Conservation (phyloP, 1,140 invertebrate genomes). For the Ostrea denselamellosa region DNA sequence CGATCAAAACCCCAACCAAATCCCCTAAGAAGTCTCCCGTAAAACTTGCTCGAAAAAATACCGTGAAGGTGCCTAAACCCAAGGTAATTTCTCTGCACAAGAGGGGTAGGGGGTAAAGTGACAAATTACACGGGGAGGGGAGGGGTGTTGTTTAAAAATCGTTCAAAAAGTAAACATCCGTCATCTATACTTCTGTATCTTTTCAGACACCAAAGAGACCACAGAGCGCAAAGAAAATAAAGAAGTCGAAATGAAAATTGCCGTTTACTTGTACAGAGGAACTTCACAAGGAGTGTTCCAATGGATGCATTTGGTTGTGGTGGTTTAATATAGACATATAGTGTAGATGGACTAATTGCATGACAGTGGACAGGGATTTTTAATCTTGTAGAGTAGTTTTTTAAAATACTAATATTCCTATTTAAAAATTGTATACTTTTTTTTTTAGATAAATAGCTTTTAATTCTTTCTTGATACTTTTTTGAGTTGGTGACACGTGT, state of each 20-base stretch:
- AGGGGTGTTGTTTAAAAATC: too few relatives aligned
- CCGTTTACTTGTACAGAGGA: background rate
- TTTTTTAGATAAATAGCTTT: background rate
- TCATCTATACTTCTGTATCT: background rate
- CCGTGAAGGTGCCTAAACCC: constrained; percentile 3
- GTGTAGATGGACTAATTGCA: background rate
- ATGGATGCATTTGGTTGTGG: background rate
- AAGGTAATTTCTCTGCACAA: background rate
- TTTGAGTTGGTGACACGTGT: too few relatives aligned
- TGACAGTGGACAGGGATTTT: background rate
- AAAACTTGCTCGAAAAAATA: background rate
- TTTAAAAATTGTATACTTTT: too few relatives aligned
- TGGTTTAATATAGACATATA: background rate
- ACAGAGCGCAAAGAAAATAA: constrained; percentile 31
- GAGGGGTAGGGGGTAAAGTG: too few relatives aligned
- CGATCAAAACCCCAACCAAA: constrained; percentile 38
- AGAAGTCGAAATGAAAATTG: background rate
- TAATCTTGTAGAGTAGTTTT: background rate
- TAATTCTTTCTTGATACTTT: too few relatives aligned
- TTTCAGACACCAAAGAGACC: constrained; percentile 40
- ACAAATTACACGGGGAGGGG: too few relatives aligned
- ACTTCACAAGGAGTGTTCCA: background rate
- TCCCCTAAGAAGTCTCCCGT: constrained; percentile 2
- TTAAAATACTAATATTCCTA: too few relatives aligned
- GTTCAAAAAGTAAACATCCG: too few relatives aligned